Evolutionary conservation across 1,140 invertebrate genomes (phyloP), one percentile per base, ranked within the genome.

Genomic region (Drosophila oshimai): DNA sequence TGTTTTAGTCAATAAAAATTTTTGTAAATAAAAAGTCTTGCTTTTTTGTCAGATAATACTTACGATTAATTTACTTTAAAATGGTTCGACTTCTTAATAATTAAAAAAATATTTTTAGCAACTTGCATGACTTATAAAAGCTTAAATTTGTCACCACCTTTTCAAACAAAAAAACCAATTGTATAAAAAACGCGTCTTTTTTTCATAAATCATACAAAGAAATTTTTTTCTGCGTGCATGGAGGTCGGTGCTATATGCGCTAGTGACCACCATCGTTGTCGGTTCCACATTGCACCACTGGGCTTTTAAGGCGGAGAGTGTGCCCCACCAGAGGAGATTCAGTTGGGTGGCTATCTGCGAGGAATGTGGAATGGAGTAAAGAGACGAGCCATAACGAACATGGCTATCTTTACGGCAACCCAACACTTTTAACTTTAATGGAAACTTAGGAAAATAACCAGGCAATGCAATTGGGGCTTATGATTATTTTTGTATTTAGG

Each of bases 341-440:
- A 58, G 55, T 58, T 58, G 47, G 47, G 47, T 58, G 55, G 33
- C 55, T 58, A 58, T 58, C 49, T 36, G 31, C n/a, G 15, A 54
- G 47, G 49, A 54, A 37, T 58, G n/a, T 22, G 55, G n/a, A 36
- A 58, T 58, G 31, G 24, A 36, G 49, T 31, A 22, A 58, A 15
- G 47, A 54, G 47, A 33, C 47, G 47, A 54, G 53, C 55, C 31
- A 53, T 55, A 37, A 55, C 55, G n/a, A 58, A 58, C 24, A 36
- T 58, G 55, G 55, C 54, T 36, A 26, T 58, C 46, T 36, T 13
- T 13, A 50, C 13, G 29, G 10, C 33, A 7, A 12, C 7, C 31
- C 20, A 58, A 28, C 47, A 50, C 24, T 54, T 54, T 37, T 37
- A 15, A 36, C 24, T 20, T 37, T 58, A 58, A 58, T 58, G 47